phyloP scores from a whole-genome alignment of 2,888 invertebrate genomes.

The Osmoderma eremita region DNA sequence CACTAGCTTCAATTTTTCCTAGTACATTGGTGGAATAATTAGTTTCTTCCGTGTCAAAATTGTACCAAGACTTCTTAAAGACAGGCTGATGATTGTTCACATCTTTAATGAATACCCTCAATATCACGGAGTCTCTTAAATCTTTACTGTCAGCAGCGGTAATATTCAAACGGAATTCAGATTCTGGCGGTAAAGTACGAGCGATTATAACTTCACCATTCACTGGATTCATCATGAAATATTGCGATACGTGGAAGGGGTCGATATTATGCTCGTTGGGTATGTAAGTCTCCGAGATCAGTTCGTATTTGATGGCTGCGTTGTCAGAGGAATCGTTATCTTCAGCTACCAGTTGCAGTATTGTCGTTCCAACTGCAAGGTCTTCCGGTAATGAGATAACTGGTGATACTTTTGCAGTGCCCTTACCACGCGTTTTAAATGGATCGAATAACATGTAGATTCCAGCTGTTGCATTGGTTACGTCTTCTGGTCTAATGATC shows the following conservation, averaged over 20 bases:
- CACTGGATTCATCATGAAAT: slow-evolving; percentile 79
- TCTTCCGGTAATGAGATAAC: slow-evolving; percentile 78
- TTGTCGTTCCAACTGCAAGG: slow-evolving; percentile 73
- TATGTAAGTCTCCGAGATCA: slow-evolving; percentile 74
- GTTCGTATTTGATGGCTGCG: slow-evolving; percentile 76
- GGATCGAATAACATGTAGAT: slow-evolving; percentile 54
- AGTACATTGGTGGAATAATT: slow-evolving; percentile 75
- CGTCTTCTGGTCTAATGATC: slow-evolving; percentile 65
- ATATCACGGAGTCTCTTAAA: slow-evolving; percentile 74
- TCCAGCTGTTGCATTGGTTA: slow-evolving; percentile 50
- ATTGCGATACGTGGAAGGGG: slow-evolving; percentile 69
- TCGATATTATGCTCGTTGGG: slow-evolving; percentile 66
- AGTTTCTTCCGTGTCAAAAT: slow-evolving; percentile 84
- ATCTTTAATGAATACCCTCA: slow-evolving; percentile 79
- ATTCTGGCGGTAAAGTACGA: slow-evolving; percentile 77
- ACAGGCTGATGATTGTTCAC: slow-evolving; percentile 87
- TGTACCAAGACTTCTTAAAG: slow-evolving; percentile 85
- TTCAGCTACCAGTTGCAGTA: slow-evolving; percentile 75
- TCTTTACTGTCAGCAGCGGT: slow-evolving; percentile 82
- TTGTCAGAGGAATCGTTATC: slow-evolving; percentile 79
- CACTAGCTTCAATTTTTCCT: slow-evolving; percentile 81
- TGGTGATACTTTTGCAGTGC: slow-evolving; percentile 64
- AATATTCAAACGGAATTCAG: slow-evolving; percentile 79
- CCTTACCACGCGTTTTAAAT: slow-evolving; percentile 54
- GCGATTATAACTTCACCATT: slow-evolving; percentile 81